A percentile compares a stretch with the other conserved stretches of the same genome.
These are phyloP conservation scores for Abrostola triplasia DNA, from an alignment of 2,888 invertebrate species.

Conservation along the genomic window DNA sequence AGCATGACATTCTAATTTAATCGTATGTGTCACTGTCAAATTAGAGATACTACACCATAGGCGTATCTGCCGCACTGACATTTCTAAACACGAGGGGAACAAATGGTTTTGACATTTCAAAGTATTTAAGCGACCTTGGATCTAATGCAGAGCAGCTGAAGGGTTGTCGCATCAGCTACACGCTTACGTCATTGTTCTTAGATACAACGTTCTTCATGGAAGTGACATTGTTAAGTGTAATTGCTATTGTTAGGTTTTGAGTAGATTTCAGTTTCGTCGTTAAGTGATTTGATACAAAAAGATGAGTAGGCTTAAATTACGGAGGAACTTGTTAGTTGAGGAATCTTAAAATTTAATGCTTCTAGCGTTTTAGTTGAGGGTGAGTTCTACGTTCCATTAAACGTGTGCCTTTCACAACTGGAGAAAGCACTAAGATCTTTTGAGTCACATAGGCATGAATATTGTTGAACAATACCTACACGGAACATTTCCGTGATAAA, in stretches of 20 bases:
- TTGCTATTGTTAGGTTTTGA: slow-evolving; percentile 53
- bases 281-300: slow-evolving; percentile 35
- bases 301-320: slow-evolving; percentile 1
- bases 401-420: too few relatives aligned
- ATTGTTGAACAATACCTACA: background rate
- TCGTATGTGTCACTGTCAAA: slow-evolving; percentile 86
- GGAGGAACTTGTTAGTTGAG: background rate
- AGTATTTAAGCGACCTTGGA: slow-evolving; percentile 82
- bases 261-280: slow-evolving; percentile 21
- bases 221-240: slow-evolving; percentile 68
- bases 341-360: background rate
- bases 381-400: too few relatives aligned
- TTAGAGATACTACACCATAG: slow-evolving; percentile 85
- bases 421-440: background rate
- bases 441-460: background rate
- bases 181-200: slow-evolving; percentile 59
- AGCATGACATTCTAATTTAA: slow-evolving; percentile 83
- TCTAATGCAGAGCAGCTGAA: slow-evolving; percentile 73
- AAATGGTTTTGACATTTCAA: slow-evolving; percentile 84
- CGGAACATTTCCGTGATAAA: background rate
- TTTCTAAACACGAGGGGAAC: slow-evolving; percentile 85
- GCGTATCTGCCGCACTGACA: slow-evolving; percentile 84
- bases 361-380: too few relatives aligned
- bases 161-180: slow-evolving; percentile 75
- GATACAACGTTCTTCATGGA: slow-evolving; percentile 61